These are phyloP conservation scores for Apantesis nais DNA, from an alignment of 2,888 invertebrate genomes.

Conservation along the genomic window DNA sequence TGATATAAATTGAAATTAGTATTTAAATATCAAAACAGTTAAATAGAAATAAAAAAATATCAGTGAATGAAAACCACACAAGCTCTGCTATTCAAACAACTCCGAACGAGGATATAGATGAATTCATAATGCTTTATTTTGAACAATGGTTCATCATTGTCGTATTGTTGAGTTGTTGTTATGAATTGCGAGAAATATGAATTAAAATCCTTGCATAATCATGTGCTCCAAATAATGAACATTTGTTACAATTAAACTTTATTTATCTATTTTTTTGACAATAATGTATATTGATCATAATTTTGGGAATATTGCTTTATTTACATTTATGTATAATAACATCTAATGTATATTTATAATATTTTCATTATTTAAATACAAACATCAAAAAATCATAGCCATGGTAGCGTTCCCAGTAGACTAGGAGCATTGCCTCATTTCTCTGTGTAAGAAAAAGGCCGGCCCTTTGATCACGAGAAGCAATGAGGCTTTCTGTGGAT, in stretches of 20 bases:
- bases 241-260: not conserved
- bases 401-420: too few relatives aligned
- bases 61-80: not conserved
- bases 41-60: not conserved
- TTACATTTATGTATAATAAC: too few relatives aligned
- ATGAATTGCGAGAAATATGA: not conserved
- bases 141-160: conserved; percentile 15
- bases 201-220: conserved; percentile 3
- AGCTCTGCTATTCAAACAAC: not conserved
- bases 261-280: not conserved
- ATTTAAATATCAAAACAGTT: not conserved
- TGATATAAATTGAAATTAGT: not conserved
- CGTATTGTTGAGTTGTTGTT: conserved; percentile 9
- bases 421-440: too few relatives aligned
- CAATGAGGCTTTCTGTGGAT: too few relatives aligned
- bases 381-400: too few relatives aligned
- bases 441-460: too few relatives aligned
- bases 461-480: too few relatives aligned
- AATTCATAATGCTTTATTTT: conserved; percentile 12
- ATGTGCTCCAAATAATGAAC: not conserved
- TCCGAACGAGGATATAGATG: conserved; percentile 8
- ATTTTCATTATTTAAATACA: too few relatives aligned
- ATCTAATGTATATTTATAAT: too few relatives aligned
- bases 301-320: too few relatives aligned
- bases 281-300: too few relatives aligned